Conservation (phyloP, 2,797 vertebrate species). For the Nasua narica region DNA sequence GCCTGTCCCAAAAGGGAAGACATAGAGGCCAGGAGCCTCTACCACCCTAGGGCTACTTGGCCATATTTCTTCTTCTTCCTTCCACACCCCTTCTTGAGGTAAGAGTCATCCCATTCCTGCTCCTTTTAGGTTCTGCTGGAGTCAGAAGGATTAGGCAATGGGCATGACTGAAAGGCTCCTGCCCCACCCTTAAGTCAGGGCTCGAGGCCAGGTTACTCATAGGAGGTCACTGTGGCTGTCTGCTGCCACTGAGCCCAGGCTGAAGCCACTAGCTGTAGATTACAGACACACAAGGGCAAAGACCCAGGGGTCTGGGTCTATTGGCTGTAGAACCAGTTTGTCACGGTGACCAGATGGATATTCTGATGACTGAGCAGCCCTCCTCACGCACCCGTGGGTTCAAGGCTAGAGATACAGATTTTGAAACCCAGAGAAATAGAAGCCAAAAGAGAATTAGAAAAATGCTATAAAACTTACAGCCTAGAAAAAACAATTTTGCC, state of each 20-base stretch:
- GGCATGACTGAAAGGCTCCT: constrained; percentile 21
- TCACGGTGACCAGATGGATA: neutral
- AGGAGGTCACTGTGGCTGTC: constrained; percentile 60
- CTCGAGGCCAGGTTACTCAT: constrained; percentile 49
- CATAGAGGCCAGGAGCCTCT: neutral
- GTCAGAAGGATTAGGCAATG: constrained; percentile 65
- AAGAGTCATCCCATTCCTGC: constrained; percentile 45
- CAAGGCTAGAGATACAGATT: neutral
- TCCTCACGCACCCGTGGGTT: neutral
- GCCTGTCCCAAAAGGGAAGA: neutral
- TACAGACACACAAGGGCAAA: neutral
- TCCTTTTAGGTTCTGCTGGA: constrained; percentile 42
- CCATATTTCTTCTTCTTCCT: constrained; percentile 3
- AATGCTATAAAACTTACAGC: neutral
- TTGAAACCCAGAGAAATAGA: neutral
- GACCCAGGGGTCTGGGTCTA: neutral
- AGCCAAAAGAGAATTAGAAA: neutral
- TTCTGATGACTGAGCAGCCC: neutral
- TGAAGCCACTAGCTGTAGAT: neutral
- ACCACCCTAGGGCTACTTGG: constrained; percentile 15
- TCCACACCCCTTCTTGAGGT: constrained; percentile 12
- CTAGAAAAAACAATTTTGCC: neutral
- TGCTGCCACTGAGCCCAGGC: neutral
- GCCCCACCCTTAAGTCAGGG: constrained; percentile 61
- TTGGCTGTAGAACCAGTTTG: neutral